Conservation (phyloP, 2,797 vertebrate genomes). For the Strix occidentalis region DNA sequence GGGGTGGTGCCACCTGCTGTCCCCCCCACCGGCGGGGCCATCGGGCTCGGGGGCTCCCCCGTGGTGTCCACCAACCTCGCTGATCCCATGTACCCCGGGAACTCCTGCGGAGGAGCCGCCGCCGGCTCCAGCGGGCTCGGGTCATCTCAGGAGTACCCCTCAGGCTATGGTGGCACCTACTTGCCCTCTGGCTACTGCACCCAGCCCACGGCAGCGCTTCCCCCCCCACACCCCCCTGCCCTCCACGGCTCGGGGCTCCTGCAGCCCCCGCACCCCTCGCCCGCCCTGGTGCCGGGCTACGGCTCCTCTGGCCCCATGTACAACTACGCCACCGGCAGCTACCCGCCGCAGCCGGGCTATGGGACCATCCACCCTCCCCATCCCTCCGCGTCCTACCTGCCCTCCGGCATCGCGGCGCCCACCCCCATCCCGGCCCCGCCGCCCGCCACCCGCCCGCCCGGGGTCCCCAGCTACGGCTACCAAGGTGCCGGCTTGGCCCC, state of each 20-base stretch:
- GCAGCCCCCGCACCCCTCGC: conserved; percentile 85
- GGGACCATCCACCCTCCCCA: conserved; percentile 82
- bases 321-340: conserved; percentile 86
- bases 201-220: conserved; percentile 83
- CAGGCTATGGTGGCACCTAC: conserved; percentile 89
- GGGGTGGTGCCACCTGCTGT: background rate
- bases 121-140: conserved; percentile 42
- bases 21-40: conserved; percentile 70
- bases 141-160: conserved; percentile 85
- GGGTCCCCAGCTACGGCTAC: conserved; percentile 86
- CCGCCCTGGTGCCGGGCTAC: conserved; percentile 86
- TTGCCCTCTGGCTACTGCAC: conserved; percentile 90
- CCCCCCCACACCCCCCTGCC: conserved; percentile 78
- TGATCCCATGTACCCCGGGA: conserved; percentile 73
- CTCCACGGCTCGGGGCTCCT: conserved; percentile 75
- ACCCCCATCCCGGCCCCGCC: conserved; percentile 77
- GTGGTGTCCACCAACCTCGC: conserved; percentile 82
- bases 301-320: conserved; percentile 87
- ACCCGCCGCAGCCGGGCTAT: conserved; percentile 86
- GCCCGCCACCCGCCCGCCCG: conserved; percentile 75
- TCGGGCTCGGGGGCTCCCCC: conserved; percentile 81
- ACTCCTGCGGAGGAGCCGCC: conserved; percentile 70
- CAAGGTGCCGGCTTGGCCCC: conserved; percentile 75
- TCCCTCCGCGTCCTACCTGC: conserved; percentile 84
- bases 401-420: conserved; percentile 86